Evolutionary conservation across 2,113 vertebrate genomes (phyloP), one percentile per base, ranked within the genome.

Genomic region (Poeciliopsis retropinna): DNA sequence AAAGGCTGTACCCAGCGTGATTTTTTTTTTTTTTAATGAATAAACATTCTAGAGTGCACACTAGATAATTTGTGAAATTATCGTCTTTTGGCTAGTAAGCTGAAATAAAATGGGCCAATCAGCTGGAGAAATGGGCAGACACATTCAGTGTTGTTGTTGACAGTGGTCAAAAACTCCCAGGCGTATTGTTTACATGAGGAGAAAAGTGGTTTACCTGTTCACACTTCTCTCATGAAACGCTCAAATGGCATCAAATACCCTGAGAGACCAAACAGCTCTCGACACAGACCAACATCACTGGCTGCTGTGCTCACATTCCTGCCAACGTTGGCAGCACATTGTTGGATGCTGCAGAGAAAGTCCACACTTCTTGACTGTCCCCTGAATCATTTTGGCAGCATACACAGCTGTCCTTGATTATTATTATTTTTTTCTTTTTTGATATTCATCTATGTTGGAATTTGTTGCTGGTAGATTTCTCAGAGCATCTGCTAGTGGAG

Each of bases 401-500:
- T 72, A 64, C 79, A 73, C 29, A 60, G 41, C 51, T 79, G 34
- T 60, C 88, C 66, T 71, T 64, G 17, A 81, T 78, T 69, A n/a
- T 83, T 11, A 10, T 34, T 1, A 4, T 34, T 34, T 34, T 8
- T 34, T 34, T 34, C 34, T 12, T 37, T 37, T 37, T 30, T 51
- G 64, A 78, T 81, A 75, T 39, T 22, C 60, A 79, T 86, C 81
- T 77, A 60, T 76, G 51, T 57, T 54, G 44, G 67, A 69, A 68
- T 75, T 61, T 67, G 37, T 78, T 73, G 74, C 78, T 47, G 72
- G 73, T 71, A 62, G 79, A 75, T 84, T 85, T 83, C 66, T 70
- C 19, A 60, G 70, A 86, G 82, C 81, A 75, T 87, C 67, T 87
- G 76, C 70, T 85, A 80, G 75, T 72, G 31, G 34, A 79, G n/a